Conservation (phyloP, 1,140 invertebrate genomes). For the Leptinotarsa undecemlineata region DNA sequence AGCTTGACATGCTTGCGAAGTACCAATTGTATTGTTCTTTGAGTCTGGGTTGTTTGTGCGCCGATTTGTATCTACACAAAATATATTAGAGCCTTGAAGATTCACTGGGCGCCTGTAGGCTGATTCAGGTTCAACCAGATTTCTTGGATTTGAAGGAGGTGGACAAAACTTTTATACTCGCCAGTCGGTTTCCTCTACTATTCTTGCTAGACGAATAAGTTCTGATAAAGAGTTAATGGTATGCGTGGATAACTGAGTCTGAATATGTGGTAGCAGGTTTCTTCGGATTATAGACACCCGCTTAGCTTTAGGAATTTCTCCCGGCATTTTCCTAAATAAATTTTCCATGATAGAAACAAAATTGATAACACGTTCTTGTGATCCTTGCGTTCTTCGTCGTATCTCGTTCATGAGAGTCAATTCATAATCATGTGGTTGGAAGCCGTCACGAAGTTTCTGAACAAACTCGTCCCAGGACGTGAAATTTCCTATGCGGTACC, state of each 20-base stretch:
- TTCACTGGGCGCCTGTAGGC: background rate
- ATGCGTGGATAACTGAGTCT: background rate
- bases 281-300: background rate
- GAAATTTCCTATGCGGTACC: background rate
- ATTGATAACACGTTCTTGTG: background rate
- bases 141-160: constrained; percentile 5
- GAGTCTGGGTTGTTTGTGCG: background rate
- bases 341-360: background rate
- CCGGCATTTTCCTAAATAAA: background rate
- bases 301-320: background rate
- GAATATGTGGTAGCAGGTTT: background rate
- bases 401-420: background rate
- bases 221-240: background rate
- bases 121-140: background rate
- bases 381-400: background rate
- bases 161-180: constrained; percentile 7
- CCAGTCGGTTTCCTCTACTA: background rate
- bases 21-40: background rate
- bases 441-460: background rate
- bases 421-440: constrained; percentile 11
- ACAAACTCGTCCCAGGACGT: background rate
- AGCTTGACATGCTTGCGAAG: background rate
- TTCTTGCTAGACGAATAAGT: background rate
- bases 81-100: background rate
- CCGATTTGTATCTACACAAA: too few species aligned